Base-by-base conservation (phyloP, 2,113 vertebrate species). In the Gavia stellata region DNA sequence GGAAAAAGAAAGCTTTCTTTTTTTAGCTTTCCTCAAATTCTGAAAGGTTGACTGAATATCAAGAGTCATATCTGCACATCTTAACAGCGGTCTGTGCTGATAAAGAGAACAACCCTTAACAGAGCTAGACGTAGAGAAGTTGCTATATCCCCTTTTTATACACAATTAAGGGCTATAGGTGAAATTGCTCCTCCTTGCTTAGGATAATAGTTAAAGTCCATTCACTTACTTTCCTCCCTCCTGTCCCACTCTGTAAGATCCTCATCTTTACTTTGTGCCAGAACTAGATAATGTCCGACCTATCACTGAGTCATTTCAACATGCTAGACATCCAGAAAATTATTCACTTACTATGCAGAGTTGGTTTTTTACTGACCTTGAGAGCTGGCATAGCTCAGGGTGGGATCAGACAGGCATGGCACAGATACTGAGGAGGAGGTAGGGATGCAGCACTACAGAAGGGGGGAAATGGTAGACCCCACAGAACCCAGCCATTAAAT, bases 391-490 rank as follows among this genome's bases (percentile, higher is more conserved):
- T 42, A 66, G 42, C 13, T 71, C 29, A 29, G 17, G 38, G 23
- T 78, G 49, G 34, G 29, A 42, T 17, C 2, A 5, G 49, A 38
- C 21, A 74, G n/a, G 17, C n/a, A 44, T 2, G 16, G 31, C 38
- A 40, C 9, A 25, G 44, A 40, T 33, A 44, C 61, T 38, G 34
- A 74, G 36, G 26, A 71, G 13, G 29, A 67, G 3, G 24, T 11
- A 52, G 14, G 25, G 56, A 45, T 59, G 26, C 11, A 38, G 6
- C 10, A 8, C 23, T 66, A 12, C 21, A 67, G 47, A 20, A 62
- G 24, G 3, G 6, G 28, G 14, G 9, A 63, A 75, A 71, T 2
- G 2, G 4, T 31, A 8, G 28, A 16, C 9, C 4, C 4, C 31
- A 75, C 0, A 7, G 66, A 55, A 90, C 75, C 7, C 29, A 56